Base-by-base conservation (phyloP, 2,888 invertebrate species). In the Synergus itoensis region DNA sequence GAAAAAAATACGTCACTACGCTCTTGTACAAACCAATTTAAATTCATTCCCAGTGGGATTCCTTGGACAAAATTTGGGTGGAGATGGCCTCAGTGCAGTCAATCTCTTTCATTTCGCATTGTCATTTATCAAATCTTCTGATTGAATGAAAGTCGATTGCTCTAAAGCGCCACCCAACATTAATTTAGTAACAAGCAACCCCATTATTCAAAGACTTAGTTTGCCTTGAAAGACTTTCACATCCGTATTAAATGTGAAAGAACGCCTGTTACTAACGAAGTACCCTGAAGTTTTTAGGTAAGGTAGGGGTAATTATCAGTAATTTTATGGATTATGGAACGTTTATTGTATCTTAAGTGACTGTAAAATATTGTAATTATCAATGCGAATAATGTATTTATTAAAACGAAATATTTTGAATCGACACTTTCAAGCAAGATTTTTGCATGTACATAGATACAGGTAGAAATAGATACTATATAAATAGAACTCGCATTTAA, bases 1-100 rank as follows among this genome's bases (percentile, higher is more conserved):
- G 99, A 85, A 99, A 99, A 94, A 99, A 99, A 94, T 99, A 99
- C 93, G 99, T 99, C 60, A 99, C 99, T 28, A 99, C 99, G 36
- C 94, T 99, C 80, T 94, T 99, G 16, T 99, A 99, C 93, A 99
- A 99, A 92, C 99, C 99, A 76, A 99, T 99, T 88, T 97, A 95
- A 94, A 76, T 78, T 83, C 79, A 87, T 88, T 88, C 85, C 84
- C 79, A 73, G 82, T 75, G 83, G 57, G 28, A 73, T 77, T 73
- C 18, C 14, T 63, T 53, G 48, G 14, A 45, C 45, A 60, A 80
- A 16, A 11, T 62, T 73, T 8, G 36, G 45, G 53, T 28, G 48
- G 7, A 21, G 43, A 43, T 69, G 45, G 45, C 36, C 9, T 48
- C 48, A 28, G 48, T 48, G 48, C 53, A 53, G 36, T 48, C n/a